phyloP scores from a whole-genome alignment of 2,113 vertebrate species.

The Petrocephalus microphthalmus region DNA sequence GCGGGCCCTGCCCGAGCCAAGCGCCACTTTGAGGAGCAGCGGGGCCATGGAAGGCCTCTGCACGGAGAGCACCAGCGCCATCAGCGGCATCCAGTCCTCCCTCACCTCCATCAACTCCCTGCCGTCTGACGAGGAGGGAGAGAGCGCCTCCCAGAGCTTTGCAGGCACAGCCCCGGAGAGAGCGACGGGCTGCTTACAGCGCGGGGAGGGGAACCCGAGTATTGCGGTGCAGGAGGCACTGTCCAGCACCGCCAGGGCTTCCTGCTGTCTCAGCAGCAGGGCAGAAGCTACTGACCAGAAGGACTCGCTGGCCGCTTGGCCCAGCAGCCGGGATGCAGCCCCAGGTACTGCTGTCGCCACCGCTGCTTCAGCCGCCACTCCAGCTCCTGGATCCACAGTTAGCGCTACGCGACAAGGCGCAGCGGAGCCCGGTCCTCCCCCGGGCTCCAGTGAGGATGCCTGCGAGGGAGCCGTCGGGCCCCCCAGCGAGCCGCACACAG shows the following conservation, averaged over 20 bases:
- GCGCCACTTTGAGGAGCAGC: conserved; percentile 60
- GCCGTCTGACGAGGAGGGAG: conserved; percentile 87
- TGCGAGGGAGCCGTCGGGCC: conserved; percentile 32
- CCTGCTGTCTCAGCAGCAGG: neutral
- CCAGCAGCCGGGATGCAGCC: neutral
- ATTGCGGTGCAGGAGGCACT: conserved; percentile 35
- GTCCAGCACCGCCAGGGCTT: neutral
- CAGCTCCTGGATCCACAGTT: neutral
- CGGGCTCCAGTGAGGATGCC: conserved; percentile 30
- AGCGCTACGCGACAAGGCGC: neutral
- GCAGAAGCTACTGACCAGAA: neutral
- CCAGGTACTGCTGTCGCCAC: neutral
- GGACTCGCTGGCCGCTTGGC: neutral
- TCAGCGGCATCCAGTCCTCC: conserved; percentile 92
- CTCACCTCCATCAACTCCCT: conserved; percentile 96
- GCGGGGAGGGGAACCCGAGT: conserved; percentile 52
- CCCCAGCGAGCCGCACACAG: conserved; percentile 48
- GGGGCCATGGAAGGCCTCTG: conserved; percentile 63
- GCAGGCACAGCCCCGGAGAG: conserved; percentile 53
- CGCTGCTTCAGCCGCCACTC: neutral
- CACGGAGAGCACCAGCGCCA: conserved; percentile 78
- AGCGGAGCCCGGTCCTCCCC: conserved; percentile 39
- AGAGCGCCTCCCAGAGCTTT: conserved; percentile 69
- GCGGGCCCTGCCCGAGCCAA: conserved; percentile 64
- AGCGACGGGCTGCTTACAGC: conserved; percentile 37